Evolutionary conservation across 1,140 invertebrate species (phyloP), one percentile per base, ranked within the genome.

Genomic region (Drosophila ananassae): DNA sequence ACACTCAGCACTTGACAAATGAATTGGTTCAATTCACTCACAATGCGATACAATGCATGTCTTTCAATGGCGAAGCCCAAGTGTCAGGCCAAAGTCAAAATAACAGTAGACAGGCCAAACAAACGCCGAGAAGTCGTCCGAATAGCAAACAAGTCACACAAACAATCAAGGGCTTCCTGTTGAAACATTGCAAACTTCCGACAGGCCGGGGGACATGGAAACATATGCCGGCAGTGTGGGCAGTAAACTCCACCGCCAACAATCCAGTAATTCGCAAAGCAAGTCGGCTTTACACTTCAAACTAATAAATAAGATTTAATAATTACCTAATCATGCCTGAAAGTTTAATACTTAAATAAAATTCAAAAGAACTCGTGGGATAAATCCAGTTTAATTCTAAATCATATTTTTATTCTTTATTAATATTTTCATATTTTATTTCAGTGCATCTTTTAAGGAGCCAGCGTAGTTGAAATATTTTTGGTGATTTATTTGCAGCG

Each of bases 121-220:
- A 71, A 47, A 48, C 22, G 60, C 71, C 67, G 37, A 50, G 22
- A 22, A 66, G 57, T 68, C 32, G 63, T 46, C 47, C 39, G 72
- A 63, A 54, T 47, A 74, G 28, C 69, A 68, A 67, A 62, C 71
- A 73, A 77, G 50, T 59, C 57, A 78, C 48, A 84, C 80, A 85
- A 66, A 87, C 78, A 87, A 79, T 82, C 83, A 79, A 69, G 73
- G 75, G 73, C 76, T 89, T 89, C 83, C 83, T 89, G 83, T 77
- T 89, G 76, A 89, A 89, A 89, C 83, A 89, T 89, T 83, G 83
- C 83, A 89, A 89, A 79, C 83, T 89, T 89, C 83, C 83, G 83
- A 83, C 83, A 79, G 71, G 61, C 84, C 64, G 75, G 78, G 63
- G 68, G 64, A 75, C 64, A 75, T 58, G 73, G 62, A 78, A 85